A percentile compares a stretch with the other conserved stretches of the same genome.
phyloP scores from a whole-genome alignment of 2,113 vertebrate species.

The Mionectes macconnelli region DNA sequence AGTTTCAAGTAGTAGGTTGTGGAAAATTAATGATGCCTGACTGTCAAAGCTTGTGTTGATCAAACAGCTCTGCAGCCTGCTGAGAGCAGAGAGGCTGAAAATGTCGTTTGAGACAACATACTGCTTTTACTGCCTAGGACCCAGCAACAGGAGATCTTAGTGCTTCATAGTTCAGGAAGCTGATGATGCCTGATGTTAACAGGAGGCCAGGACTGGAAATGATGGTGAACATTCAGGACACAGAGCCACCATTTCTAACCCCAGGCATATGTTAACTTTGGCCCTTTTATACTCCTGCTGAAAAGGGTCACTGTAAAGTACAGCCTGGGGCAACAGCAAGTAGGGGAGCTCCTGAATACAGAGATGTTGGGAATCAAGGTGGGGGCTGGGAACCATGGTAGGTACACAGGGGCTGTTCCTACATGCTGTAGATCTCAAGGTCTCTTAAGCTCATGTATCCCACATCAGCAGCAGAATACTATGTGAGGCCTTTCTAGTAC shows the following conservation, averaged over 20 bases:
- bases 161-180: background rate
- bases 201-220: background rate
- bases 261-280: background rate
- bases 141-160: background rate
- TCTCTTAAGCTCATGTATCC: background rate
- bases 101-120: background rate
- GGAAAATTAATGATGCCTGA: background rate
- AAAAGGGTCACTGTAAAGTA: background rate
- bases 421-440: background rate
- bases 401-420: background rate
- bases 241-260: background rate
- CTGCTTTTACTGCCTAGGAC: background rate
- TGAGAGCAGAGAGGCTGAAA: background rate
- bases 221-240: background rate
- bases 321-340: background rate
- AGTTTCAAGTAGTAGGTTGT: background rate
- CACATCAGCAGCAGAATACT: background rate
- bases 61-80: background rate
- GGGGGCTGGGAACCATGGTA: background rate
- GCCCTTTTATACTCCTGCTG: background rate
- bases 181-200: background rate
- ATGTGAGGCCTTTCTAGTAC: background rate
- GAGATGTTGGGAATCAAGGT: background rate
- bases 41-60: background rate
- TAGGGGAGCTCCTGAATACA: background rate